A percentile compares a stretch with the other conserved stretches of the same genome.
Conservation (phyloP, 1,140 invertebrate species). For the Solenopsis invicta region DNA sequence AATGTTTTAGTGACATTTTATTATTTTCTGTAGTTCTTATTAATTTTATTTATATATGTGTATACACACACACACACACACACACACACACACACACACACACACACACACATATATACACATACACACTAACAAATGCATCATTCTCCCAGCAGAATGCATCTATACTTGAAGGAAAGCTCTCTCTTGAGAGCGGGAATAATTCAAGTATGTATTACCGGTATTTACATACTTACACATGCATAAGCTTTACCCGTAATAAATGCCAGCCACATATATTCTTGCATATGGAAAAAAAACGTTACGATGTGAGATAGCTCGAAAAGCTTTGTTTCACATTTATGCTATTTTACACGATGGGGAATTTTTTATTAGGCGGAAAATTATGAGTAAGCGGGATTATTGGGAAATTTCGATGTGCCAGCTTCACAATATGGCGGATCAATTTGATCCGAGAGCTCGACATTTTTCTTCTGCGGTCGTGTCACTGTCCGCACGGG, state of each 20-base stretch:
- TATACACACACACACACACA: too few species aligned
- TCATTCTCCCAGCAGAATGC: background rate
- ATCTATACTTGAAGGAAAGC: background rate
- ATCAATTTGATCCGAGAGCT: slow-evolving; percentile 45
- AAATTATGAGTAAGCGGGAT: slow-evolving; percentile 21
- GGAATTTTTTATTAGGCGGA: background rate
- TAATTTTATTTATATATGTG: too few species aligned
- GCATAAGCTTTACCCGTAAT: background rate
- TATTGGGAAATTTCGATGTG: slow-evolving; percentile 33
- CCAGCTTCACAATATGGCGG: slow-evolving; percentile 20
- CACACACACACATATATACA: too few species aligned
- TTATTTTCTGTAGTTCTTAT: background rate
- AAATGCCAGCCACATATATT: slow-evolving; percentile 18
- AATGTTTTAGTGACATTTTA: background rate
- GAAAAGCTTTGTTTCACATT: slow-evolving; percentile 27
- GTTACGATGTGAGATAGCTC: background rate
- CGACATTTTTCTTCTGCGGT: slow-evolving; percentile 51
- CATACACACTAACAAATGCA: slow-evolving; percentile 8
- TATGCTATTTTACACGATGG: slow-evolving; percentile 17
- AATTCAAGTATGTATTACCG: background rate
- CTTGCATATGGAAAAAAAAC: slow-evolving; percentile 14
- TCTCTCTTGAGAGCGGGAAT: background rate
- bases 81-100: too few species aligned
- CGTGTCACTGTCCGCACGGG: slow-evolving; percentile 46
- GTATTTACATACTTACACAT: background rate